These are phyloP conservation scores for Falco cherrug DNA, from an alignment of 2,797 vertebrate species.

Conservation along the genomic window DNA sequence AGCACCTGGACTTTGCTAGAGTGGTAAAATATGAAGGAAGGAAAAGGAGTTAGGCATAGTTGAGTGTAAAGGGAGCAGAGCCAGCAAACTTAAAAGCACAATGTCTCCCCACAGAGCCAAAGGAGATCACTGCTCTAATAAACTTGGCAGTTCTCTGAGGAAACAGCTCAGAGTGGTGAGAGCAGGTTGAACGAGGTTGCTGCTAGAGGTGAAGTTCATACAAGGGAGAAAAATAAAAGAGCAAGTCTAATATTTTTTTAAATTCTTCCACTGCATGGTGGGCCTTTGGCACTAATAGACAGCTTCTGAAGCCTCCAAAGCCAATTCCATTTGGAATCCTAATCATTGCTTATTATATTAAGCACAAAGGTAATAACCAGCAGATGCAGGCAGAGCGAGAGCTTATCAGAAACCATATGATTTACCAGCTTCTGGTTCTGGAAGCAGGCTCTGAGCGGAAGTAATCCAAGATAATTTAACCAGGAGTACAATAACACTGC, in stretches of 20 bases:
- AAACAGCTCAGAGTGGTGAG: neutral
- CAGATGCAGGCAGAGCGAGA: neutral
- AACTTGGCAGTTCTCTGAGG: neutral
- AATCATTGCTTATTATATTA: constrained; percentile 51
- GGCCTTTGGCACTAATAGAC: neutral
- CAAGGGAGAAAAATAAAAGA: neutral
- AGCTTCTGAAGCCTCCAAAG: constrained; percentile 16
- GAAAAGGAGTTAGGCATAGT: neutral
- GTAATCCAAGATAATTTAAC: constrained; percentile 54
- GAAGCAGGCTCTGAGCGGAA: constrained; percentile 17
- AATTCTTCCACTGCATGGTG: neutral
- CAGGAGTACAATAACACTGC: neutral
- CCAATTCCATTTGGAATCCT: constrained; percentile 52
- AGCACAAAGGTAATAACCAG: constrained; percentile 29
- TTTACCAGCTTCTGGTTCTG: constrained; percentile 38
- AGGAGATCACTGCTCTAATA: neutral
- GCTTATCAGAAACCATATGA: constrained; percentile 16
- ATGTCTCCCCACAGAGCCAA: neutral
- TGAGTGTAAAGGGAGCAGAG: neutral
- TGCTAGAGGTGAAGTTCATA: neutral
- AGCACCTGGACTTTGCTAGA: constrained; percentile 94
- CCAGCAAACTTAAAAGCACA: neutral
- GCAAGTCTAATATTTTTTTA: neutral
- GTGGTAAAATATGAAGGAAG: neutral
- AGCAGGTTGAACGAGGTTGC: neutral